Base-by-base conservation (phyloP, 2,113 vertebrate genomes). In the Pica pica region DNA sequence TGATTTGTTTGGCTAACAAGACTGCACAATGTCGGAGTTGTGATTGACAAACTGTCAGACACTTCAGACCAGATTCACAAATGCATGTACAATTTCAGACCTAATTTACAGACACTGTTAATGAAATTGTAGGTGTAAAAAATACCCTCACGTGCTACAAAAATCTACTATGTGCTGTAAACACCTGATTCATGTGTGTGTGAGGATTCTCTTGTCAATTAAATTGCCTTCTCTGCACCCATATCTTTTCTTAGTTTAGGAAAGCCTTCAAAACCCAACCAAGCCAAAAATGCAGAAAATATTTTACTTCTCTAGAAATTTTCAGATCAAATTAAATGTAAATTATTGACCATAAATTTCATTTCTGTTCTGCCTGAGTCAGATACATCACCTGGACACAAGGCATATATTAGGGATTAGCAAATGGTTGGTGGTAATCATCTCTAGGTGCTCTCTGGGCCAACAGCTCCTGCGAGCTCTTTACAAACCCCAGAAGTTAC, bases 401-500 rank as follows among this genome's bases (percentile, higher is more conserved):
- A 68, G 52, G 61, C 80, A 95, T 91, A 24, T 90, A 31, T 57
- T 90, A 94, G 49, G 65, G 87, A 92, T 91, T 94, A 96, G 94
- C 90, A 70, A 89, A 53, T 83, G 35, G 39, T 49, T 94, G 59
- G 44, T 87, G 61, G 75, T 90, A 94, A 92, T 70, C 64, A 27
- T 74, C 60, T 94, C 73, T 65, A 83, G 60, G 53, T 94, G n/a
- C 46, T 90, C 86, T 64, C 84, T 89, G 87, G 83, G 64, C 81
- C 69, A 92, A 81, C 77, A 96, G 19, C 31, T 96, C 52, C 65
- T 95, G 63, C 4, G 4, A 89, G 67, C n/a, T 93, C 82, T 93
- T 97, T 87, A 89, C 92, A 94, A 94, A 87, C n/a, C 83, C 30
- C 52, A 77, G 87, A 82, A 93, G 79, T 70, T 93, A 89, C 61